phyloP scores from a whole-genome alignment of 2,797 vertebrate species.

The Chelonia mydas region DNA sequence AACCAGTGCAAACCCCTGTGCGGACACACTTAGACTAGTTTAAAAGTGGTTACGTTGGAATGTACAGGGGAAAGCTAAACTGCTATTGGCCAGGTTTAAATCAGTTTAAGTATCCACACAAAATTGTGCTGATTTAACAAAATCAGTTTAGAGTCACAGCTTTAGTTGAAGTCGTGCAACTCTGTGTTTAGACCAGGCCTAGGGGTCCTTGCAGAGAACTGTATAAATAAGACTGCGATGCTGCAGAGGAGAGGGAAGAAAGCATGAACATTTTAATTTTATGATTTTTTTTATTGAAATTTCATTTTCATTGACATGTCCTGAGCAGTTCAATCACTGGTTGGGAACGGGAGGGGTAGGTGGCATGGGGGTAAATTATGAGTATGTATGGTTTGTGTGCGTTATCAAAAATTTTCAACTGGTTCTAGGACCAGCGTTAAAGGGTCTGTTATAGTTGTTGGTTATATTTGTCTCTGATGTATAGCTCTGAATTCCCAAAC shows the following conservation, averaged over 20 bases:
- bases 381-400: background rate
- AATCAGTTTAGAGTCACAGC: rapidly evolving
- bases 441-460: background rate
- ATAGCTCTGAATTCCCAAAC: background rate
- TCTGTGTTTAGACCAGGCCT: background rate
- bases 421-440: background rate
- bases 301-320: rapidly evolving
- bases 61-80: background rate
- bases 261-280: rapidly evolving
- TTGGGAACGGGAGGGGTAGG: background rate
- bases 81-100: background rate
- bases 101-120: background rate
- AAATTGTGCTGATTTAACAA: rapidly evolving
- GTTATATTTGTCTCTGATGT: rapidly evolving
- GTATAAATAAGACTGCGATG: background rate
- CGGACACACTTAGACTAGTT: rapidly evolving
- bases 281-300: background rate
- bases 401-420: rapidly evolving
- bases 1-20: rapidly evolving
- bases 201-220: background rate
- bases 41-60: rapidly evolving
- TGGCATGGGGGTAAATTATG: background rate
- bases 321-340: background rate
- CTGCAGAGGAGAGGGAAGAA: background rate
- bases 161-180: rapidly evolving